Conservation (phyloP, 2,113 vertebrate species). For the Dunckerocampus dactyliophorus region DNA sequence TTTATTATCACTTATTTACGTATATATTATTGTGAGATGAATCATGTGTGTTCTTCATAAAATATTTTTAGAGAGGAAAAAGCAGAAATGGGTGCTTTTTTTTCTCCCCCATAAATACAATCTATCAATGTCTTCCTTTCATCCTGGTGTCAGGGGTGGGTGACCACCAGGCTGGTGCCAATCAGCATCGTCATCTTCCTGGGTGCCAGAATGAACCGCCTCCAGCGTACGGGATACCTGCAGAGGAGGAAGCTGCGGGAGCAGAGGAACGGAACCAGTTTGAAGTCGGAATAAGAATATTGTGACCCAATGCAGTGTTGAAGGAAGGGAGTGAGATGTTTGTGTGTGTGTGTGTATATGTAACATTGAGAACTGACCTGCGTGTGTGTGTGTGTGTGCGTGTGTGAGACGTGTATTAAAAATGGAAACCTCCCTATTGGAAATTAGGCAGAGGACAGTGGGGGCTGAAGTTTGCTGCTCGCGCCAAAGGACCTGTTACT, state of each 20-base stretch:
- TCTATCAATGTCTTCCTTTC: neutral
- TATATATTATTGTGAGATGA: too few relatives aligned
- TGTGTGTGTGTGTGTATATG: slow-evolving; percentile 12
- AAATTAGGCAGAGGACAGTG: slow-evolving; percentile 3
- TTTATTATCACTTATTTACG: too few relatives aligned
- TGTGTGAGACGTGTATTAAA: slow-evolving; percentile 16
- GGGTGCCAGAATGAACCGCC: slow-evolving; percentile 62
- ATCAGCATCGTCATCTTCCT: slow-evolving; percentile 59
- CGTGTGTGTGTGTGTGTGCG: slow-evolving; percentile 20
- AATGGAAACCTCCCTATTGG: slow-evolving; percentile 8
- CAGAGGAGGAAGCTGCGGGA: slow-evolving; percentile 77
- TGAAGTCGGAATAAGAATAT: slow-evolving; percentile 64
- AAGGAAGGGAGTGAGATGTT: neutral
- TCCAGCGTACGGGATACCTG: slow-evolving; percentile 73
- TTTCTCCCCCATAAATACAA: neutral
- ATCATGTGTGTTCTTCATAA: too few relatives aligned
- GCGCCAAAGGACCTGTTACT: slow-evolving; percentile 25
- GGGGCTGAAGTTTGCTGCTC: slow-evolving; percentile 24
- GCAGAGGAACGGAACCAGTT: slow-evolving; percentile 45
- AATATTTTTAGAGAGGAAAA: too few relatives aligned
- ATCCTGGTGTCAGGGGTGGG: slow-evolving; percentile 70
- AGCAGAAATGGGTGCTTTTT: too few relatives aligned
- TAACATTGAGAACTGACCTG: slow-evolving; percentile 18
- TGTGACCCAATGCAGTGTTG: slow-evolving; percentile 7
- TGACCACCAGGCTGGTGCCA: slow-evolving; percentile 71